Evolutionary conservation across 2,888 invertebrate genomes (phyloP).

Genomic region (Tetranychus piercei): DNA sequence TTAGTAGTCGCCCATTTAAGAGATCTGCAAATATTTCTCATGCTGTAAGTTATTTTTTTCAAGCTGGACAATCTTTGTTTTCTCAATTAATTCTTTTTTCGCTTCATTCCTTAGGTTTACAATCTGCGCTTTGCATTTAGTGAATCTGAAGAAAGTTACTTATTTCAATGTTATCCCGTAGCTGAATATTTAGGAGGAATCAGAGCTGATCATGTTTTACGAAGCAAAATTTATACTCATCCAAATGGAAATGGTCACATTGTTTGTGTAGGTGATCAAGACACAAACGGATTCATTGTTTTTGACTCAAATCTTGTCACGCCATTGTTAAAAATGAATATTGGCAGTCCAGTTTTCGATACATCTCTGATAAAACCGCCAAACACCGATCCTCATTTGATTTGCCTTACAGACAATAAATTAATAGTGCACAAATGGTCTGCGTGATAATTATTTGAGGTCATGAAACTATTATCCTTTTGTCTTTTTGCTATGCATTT

Average conservation of each 20-base stretch:
- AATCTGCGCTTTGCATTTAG: background rate
- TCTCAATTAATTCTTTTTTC: background rate
- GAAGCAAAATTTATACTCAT: background rate
- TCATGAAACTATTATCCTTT: background rate
- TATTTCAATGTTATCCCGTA: background rate
- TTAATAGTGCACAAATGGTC: too few relatives aligned
- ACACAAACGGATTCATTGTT: background rate
- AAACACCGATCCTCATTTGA: too few relatives aligned
- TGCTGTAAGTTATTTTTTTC: background rate
- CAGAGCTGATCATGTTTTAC: background rate
- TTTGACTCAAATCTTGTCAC: background rate
- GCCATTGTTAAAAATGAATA: too few relatives aligned
- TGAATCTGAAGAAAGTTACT: background rate
- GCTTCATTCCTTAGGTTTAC: background rate
- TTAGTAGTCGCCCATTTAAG: background rate
- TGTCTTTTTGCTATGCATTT: background rate
- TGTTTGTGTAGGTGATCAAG: background rate
- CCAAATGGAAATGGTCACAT: background rate
- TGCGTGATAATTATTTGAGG: too few relatives aligned
- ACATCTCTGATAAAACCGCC: too few relatives aligned
- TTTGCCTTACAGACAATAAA: too few relatives aligned
- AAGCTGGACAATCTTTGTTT: too few relatives aligned
- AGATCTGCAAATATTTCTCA: background rate
- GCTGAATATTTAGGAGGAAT: background rate
- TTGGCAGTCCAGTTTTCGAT: too few relatives aligned